Base-by-base conservation (phyloP, 2,113 vertebrate species). In the Turnix velox region DNA sequence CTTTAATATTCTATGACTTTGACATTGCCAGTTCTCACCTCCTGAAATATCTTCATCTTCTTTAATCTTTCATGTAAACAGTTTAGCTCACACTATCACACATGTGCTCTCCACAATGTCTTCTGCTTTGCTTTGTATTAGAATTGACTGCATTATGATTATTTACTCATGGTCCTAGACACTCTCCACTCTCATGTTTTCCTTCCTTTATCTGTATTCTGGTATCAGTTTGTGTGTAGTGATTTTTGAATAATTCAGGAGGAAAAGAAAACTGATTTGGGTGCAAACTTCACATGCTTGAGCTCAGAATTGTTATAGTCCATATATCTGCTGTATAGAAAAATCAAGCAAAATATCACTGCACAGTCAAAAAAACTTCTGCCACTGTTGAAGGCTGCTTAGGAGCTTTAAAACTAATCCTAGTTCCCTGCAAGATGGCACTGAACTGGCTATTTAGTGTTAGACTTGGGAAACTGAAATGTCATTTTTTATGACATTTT, bases 61-160 rank as follows among this genome's bases (percentile, higher is more conserved):
- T 93, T 94, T 92, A 93, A 92, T 95, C 87, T 94, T 95, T 92
- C 66, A 91, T 92, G 67, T 86, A 91, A 92, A 84, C 88, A 76
- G 35, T 92, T 96, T 87, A 80, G 69, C 35, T 92, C 62, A 42
- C 66, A 61, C 66, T 46, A 49, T 92, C 77, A 81, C 0, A 0
- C 61, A 52, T 19, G 4, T 58, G 45, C 37, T 87, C 20, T 87
- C 45, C 58, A 58, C 66, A 82, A 74, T 88, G 66, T 57, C 37
- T 85, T 92, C 49, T 66, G 48, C 73, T 89, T 61, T 59, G 48
- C n/a, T 92, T 82, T 80, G n/a, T 82, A 59, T 87, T 80, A 58
- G 65, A 82, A 74, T 79, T 1, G 10, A 68, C 79, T 77, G 42
- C 30, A 51, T 80, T 94, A 33, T 77, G 78, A 31, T 80, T 87